Conservation (phyloP, 2,888 invertebrate genomes). For the Drosophila neonasuta region DNA sequence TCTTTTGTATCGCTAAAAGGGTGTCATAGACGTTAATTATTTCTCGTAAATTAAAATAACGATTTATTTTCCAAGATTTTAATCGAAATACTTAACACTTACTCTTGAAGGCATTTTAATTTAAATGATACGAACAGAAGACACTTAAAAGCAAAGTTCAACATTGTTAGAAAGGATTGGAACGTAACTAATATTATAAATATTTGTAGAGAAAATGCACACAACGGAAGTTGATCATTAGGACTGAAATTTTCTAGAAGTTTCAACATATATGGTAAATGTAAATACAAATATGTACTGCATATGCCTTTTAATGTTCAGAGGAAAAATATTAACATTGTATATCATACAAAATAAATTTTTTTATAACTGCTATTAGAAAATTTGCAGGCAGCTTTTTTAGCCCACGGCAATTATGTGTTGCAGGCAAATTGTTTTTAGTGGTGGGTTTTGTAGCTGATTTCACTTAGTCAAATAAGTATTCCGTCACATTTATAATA, state of each 20-base stretch:
- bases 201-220: constrained; percentile 61
- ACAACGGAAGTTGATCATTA: constrained; percentile 48
- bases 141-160: constrained; percentile 37
- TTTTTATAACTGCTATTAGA: constrained; percentile 38
- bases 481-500: constrained; percentile 12
- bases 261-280: not conserved
- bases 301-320: constrained; percentile 14
- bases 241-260: constrained; percentile 12
- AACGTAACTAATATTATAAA: constrained; percentile 38
- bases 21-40: not conserved
- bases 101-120: constrained; percentile 71
- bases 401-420: constrained; percentile 47
- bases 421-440: constrained; percentile 41
- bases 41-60: constrained; percentile 47
- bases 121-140: constrained; percentile 9
- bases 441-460: constrained; percentile 61
- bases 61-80: constrained; percentile 57
- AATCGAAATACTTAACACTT: constrained; percentile 70
- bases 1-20: no score
- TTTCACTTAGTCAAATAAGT: constrained; percentile 17
- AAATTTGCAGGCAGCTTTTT: constrained; percentile 41
- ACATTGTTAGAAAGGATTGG: constrained; percentile 24
- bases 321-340: constrained; percentile 17
- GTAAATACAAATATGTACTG: constrained; percentile 5
- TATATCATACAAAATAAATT: constrained; percentile 20